Percentiles rank a stretch among this genome's conserved stretches.
Evolutionary conservation across 1,140 invertebrate genomes (phyloP).

Genomic region (Eurosta solidaginis): DNA sequence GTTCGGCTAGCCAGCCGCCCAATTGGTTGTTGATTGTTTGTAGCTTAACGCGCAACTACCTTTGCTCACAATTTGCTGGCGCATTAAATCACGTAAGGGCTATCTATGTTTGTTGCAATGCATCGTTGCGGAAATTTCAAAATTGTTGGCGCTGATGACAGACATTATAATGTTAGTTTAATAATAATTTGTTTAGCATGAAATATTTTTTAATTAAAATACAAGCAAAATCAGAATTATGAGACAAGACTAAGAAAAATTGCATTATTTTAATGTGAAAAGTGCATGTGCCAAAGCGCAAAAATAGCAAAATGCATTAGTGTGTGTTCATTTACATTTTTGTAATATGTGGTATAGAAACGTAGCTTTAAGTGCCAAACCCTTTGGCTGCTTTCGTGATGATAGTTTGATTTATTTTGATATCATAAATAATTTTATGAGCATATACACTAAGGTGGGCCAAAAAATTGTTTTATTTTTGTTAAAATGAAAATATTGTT

Average conservation of each 20-base stretch:
- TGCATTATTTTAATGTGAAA: neutral
- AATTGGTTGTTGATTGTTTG: neutral
- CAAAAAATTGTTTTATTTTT: too few relatives aligned
- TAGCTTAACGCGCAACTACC: neutral
- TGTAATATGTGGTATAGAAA: neutral
- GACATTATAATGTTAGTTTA: neutral
- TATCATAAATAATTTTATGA: too few relatives aligned
- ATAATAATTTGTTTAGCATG: slow-evolving; percentile 1
- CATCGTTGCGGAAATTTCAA: too few relatives aligned
- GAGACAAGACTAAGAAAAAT: neutral
- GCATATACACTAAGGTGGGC: too few relatives aligned
- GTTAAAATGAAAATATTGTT: too few relatives aligned
- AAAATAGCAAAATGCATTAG: neutral
- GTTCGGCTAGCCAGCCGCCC: too few relatives aligned
- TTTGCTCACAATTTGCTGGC: neutral
- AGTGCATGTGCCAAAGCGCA: neutral
- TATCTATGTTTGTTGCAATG: neutral
- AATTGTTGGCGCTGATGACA: neutral
- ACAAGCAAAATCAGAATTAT: neutral
- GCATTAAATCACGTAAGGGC: neutral
- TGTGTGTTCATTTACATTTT: neutral
- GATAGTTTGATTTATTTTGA: too few relatives aligned
- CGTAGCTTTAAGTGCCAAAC: neutral
- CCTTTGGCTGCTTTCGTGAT: too few relatives aligned
- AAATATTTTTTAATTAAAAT: slow-evolving; percentile 2